phyloP scores from a whole-genome alignment of 2,113 vertebrate species.

The Leptodactylus fuscus region DNA sequence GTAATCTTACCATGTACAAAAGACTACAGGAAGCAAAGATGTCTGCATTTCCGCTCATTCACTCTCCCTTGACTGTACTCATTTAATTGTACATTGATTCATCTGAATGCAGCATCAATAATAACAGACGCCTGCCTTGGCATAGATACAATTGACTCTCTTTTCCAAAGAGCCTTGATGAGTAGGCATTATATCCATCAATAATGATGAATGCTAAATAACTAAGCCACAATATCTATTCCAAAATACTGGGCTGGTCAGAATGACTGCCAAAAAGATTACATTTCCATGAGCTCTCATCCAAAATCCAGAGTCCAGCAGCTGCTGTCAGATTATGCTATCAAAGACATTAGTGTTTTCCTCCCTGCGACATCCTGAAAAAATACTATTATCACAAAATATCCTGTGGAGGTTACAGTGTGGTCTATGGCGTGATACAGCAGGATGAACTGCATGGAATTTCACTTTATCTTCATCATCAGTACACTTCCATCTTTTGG shows the following conservation, averaged over 20 bases:
- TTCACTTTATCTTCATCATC: background rate
- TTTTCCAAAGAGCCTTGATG: constrained; percentile 53
- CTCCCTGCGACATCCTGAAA: constrained; percentile 36
- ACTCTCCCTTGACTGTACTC: constrained; percentile 31
- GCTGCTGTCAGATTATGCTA: constrained; percentile 58
- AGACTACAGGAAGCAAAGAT: constrained; percentile 38
- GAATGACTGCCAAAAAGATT: constrained; percentile 60
- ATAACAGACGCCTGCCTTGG: constrained; percentile 32
- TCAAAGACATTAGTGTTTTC: constrained; percentile 17
- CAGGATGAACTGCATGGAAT: background rate
- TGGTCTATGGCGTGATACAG: background rate
- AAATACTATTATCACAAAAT: background rate
- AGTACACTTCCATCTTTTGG: too few relatives aligned
- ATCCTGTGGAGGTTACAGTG: background rate
- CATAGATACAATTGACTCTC: constrained; percentile 23
- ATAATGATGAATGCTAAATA: constrained; percentile 52
- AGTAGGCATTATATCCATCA: constrained; percentile 47
- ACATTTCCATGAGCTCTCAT: constrained; percentile 58
- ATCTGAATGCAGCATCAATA: constrained; percentile 46
- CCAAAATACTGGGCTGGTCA: constrained; percentile 59
- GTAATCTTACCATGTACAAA: background rate
- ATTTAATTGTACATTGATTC: constrained; percentile 52
- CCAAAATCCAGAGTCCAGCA: constrained; percentile 46
- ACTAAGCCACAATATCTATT: constrained; percentile 47
- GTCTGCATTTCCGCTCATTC: constrained; percentile 8